Evolutionary conservation across 1,140 invertebrate genomes (phyloP).

Genomic region (Augochlora pura): DNA sequence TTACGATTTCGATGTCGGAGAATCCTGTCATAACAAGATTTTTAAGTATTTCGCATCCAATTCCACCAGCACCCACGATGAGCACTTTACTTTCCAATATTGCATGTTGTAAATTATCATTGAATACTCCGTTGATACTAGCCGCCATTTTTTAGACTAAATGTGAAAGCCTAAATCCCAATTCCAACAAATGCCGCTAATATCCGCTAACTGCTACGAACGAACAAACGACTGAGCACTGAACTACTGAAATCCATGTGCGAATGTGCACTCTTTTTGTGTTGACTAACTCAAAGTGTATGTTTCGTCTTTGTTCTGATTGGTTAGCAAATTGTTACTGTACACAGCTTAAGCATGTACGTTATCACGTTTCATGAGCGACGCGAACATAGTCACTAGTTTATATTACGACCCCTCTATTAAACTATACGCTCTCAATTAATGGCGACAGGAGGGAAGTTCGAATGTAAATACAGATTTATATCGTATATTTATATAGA

Average conservation of each 20-base stretch:
- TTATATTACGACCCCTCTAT: no score
- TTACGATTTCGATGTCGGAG: slow-evolving; percentile 95
- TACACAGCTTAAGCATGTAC: no score
- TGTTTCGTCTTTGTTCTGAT: no score
- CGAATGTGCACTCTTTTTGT: background rate
- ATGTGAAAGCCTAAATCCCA: background rate
- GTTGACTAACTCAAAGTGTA: background rate
- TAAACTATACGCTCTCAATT: no score
- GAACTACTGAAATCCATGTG: background rate
- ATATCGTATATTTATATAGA: no score
- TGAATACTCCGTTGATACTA: slow-evolving; percentile 83
- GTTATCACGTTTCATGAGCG: no score
- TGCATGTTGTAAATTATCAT: slow-evolving; percentile 80
- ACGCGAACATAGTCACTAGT: no score
- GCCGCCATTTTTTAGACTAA: slow-evolving; percentile 82
- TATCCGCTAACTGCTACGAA: background rate
- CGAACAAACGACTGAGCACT: background rate
- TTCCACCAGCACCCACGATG: slow-evolving; percentile 98
- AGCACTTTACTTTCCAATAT: slow-evolving; percentile 84
- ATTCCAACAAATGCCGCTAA: no score
- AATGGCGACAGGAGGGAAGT: no score
- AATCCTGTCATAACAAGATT: slow-evolving; percentile 98
- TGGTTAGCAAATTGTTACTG: no score
- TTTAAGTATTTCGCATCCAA: slow-evolving; percentile 99
- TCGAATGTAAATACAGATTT: no score